phyloP scores from a whole-genome alignment of 2,113 vertebrate species.

The Sander vitreus region DNA sequence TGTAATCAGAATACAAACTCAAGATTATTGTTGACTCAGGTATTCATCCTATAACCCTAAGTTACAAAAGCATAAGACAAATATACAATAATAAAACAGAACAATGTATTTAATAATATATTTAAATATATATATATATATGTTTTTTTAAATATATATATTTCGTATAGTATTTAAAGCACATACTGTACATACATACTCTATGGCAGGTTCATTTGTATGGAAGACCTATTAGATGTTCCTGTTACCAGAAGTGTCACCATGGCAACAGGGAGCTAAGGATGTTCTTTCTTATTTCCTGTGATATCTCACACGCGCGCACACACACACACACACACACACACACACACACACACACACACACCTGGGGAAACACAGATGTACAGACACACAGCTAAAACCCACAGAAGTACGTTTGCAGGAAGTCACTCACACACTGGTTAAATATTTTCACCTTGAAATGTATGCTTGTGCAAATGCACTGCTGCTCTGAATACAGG shows the following conservation, averaged over 20 bases:
- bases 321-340: background rate
- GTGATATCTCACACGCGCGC: constrained; percentile 44
- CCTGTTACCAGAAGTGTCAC: constrained; percentile 73
- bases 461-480: constrained; percentile 31
- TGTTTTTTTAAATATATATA: no score
- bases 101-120: no score
- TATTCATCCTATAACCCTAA: background rate
- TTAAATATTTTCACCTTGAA: constrained; percentile 57
- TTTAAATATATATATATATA: no score
- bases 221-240: constrained; percentile 59
- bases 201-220: constrained; percentile 60
- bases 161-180: background rate
- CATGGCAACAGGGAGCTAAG: constrained; percentile 75
- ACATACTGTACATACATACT: background rate
- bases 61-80: background rate
- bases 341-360: background rate
- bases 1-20: background rate
- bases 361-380: background rate
- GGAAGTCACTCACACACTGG: background rate
- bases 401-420: background rate
- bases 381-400: background rate
- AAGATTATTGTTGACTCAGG: background rate
- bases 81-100: background rate
- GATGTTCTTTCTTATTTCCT: constrained; percentile 67
- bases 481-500: constrained; percentile 11